Evolutionary conservation across 1,140 invertebrate genomes (phyloP), one percentile per base, ranked within the genome.

Genomic region (Maniola jurtina): DNA sequence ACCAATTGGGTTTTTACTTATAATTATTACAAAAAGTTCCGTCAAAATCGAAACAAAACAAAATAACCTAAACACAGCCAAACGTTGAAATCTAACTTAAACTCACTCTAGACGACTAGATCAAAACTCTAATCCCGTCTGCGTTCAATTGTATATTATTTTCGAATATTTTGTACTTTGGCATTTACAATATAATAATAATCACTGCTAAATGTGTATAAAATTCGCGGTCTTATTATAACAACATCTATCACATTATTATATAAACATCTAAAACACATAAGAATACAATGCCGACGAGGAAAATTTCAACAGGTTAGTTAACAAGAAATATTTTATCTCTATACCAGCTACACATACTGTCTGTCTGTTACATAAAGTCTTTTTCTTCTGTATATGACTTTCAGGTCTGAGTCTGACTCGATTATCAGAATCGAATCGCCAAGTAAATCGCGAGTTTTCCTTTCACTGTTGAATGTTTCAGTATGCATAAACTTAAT

Each of bases 1-100:
- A 25, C 25, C 25, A 63, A 54, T 52, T 38, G 6, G 38, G 54
- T 16, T 34, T 54, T 38, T 25, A 13, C 33, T 38, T 36, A 62
- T 54, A 62, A 62, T 54, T 52, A 34, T 25, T 63, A 42, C 55
- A 42, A 55, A 50, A 36, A 14, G 52, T 54, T 13, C 15, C 38
- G 33, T 25, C 25, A 57, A 48, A 61, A 35, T 45, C 50, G 15
- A n/a, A 48, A 55, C 8, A 45, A 50, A 67, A 65, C 38, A 57
- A 65, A 64, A 66, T 63, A 67, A 73, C 64, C 65, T 70, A 71
- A 78, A 87, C 86, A 89, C 84, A 89, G 86, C 86, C 86, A 72
- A 79, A 84, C 73, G 84, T 71, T 72, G 81, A 87, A 84, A 87
- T 86, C 83, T 81, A 66, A 70, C 62, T n/a, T 16, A 55, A 55